Base-by-base conservation (phyloP, 2,888 invertebrate genomes). In the Noctua janthe region DNA sequence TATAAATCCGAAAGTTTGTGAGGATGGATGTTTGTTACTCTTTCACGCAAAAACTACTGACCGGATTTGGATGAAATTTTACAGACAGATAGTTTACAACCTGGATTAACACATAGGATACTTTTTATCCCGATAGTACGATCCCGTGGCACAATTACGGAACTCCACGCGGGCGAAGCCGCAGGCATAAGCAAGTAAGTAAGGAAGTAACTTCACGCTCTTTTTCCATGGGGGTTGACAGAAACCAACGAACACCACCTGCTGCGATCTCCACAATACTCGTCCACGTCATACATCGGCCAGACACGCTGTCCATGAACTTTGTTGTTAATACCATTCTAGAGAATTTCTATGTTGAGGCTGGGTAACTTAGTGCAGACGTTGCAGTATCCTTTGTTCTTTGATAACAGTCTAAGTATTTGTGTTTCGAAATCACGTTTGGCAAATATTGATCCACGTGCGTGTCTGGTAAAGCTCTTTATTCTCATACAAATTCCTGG, bases 391-490 rank as follows among this genome's bases (percentile, higher is more conserved):
- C 54, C 35, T 29, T 56, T 75, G 35, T 64, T 81, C n/a, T 66
- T 54, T 64, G 47, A 67, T 71, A 71, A 66, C 59, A 67, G 15
- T 35, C 15, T 17, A 15, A 73, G 15, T 35, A 39, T 67, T 64
- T 84, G 35, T 70, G 59, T 84, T 84, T 70, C 81, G n/a, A 74
- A 69, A 84, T 84, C 74, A 73, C 59, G 77, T 73, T 70, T 70
- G 13, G 23, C 70, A 85, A 85, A 84, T 84, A 73, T 84, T 84
- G 70, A 67, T 62, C 23, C 81, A 77, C 74, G 77, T 81, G 80
- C 62, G 64, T 69, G 20, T 59, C 23, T 79, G 59, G 23, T 71
- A 35, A 20, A 72, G 20, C 56, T 15, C 29, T 77, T 64, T 64
- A 74, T 59, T 39, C 23, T 71, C 54, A 49, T 54, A 75, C 39